Conservation (phyloP, 2,113 vertebrate genomes). For the Oophaga pumilio region DNA sequence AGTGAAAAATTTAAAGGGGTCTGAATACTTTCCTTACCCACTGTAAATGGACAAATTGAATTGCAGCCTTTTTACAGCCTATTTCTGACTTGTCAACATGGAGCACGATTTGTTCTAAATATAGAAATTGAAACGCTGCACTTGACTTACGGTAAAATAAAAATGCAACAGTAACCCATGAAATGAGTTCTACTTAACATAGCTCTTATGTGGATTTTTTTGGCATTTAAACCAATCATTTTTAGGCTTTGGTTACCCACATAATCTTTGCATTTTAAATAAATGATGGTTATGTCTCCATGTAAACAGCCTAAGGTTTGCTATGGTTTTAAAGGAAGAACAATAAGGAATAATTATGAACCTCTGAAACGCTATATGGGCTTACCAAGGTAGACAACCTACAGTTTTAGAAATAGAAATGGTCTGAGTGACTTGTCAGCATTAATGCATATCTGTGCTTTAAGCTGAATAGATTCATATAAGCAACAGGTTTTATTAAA, state of each 20-base stretch:
- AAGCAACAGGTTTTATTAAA: neutral
- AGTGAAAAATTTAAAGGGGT: too few species aligned
- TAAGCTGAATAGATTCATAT: neutral
- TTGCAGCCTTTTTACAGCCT: neutral
- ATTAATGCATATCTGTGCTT: neutral
- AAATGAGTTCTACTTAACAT: conserved; percentile 47
- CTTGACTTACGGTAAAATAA: conserved; percentile 33
- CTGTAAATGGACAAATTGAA: neutral
- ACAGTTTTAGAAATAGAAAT: conserved; percentile 7
- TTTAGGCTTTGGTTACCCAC: conserved; percentile 29
- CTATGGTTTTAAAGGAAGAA: conserved; percentile 39
- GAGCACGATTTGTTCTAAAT: neutral
- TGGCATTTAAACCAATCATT: conserved; percentile 34
- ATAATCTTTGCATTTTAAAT: conserved; percentile 44
- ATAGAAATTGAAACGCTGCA: conserved; percentile 18
- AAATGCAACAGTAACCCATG: neutral
- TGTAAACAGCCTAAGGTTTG: conserved; percentile 22
- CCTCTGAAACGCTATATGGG: neutral
- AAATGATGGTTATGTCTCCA: conserved; percentile 41
- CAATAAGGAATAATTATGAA: conserved; percentile 20
- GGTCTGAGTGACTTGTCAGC: neutral
- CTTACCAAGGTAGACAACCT: neutral
- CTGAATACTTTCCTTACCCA: too few species aligned
- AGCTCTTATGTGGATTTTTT: conserved; percentile 36
- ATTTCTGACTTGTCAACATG: neutral